Base-by-base conservation (phyloP, 1,140 invertebrate species). In the Aphelenchoides besseyi region DNA sequence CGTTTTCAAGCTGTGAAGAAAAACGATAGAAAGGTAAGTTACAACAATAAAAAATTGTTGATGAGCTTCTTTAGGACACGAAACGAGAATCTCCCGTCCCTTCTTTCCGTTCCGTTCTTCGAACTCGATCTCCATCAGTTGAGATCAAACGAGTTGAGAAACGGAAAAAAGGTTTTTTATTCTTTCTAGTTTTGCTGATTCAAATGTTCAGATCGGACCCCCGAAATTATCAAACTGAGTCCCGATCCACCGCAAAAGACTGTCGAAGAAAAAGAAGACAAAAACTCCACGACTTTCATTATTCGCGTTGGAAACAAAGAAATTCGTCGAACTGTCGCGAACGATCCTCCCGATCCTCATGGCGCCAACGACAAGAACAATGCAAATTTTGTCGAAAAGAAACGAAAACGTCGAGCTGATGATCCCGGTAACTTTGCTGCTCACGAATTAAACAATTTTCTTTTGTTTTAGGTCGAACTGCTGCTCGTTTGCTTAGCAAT, bases 361-460 rank as follows among this genome's bases (percentile, higher is more conserved):
- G 30, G 32, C n/a, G 12, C 1, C 9, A 28, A 2, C 29, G 12
- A 16, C 18, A 16, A 28, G 18, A 16, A 3, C 12, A 16, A 32
- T 12, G 12, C 16, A 12, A 59, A 16, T 59, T 12, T 1, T 12
- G 30, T 33, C 30, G 12, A 36, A 53, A 37, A 3, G 36, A 33
- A 36, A 32, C 63, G 63, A 30, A 66, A 66, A 53, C 16, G 63
- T 23, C 30, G 32, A 29, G 63, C 63, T 18, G 63, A 66, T 53
- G 63, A 66, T 66, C 63, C 63, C 12, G 30, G 63, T 66, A 2
- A 61, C 16, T 36, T 48, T 23, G 12, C 41, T 12, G 12, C 41
- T 23, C 16, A 2, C 30, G 1, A 2, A 2, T n/a, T 61, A 29
- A 30, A n/a, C 30, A 0, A n/a, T 1, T 2, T 16, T n/a, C 18